Conservation (phyloP, 2,113 vertebrate species). For the Anseranas semipalmata region DNA sequence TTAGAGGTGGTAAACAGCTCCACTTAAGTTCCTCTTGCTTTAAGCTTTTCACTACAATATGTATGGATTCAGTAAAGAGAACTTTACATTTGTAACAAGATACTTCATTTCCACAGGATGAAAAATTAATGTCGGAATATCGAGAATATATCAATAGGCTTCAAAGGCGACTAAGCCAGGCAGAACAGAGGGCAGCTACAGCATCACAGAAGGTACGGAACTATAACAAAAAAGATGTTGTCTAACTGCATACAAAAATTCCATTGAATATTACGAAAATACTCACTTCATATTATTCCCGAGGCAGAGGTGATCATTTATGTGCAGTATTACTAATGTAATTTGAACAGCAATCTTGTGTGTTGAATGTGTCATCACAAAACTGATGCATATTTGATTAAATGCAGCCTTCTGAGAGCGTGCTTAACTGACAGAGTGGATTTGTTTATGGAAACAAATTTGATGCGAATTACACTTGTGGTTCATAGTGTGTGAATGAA, state of each 20-base stretch:
- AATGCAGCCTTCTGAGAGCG: neutral
- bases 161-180: slow-evolving; percentile 85
- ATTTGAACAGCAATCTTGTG: neutral
- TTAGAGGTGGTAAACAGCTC: neutral
- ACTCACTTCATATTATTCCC: neutral
- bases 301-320: neutral
- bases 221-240: neutral
- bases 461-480: neutral
- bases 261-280: neutral
- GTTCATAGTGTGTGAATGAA: neutral
- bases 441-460: neutral
- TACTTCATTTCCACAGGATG: slow-evolving; percentile 77
- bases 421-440: neutral
- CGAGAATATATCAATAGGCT: slow-evolving; percentile 86
- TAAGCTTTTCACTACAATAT: neutral
- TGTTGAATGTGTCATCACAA: neutral
- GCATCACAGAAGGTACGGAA: slow-evolving; percentile 86
- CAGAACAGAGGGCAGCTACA: slow-evolving; percentile 85
- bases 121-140: slow-evolving; percentile 83
- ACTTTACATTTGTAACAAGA: slow-evolving; percentile 26
- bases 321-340: neutral
- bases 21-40: neutral
- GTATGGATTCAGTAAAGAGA: neutral
- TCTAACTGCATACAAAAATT: neutral
- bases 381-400: neutral